These are phyloP conservation scores for Cercopithecus mona DNA, from an alignment of 2,113 vertebrate genomes.

Conservation along the genomic window DNA sequence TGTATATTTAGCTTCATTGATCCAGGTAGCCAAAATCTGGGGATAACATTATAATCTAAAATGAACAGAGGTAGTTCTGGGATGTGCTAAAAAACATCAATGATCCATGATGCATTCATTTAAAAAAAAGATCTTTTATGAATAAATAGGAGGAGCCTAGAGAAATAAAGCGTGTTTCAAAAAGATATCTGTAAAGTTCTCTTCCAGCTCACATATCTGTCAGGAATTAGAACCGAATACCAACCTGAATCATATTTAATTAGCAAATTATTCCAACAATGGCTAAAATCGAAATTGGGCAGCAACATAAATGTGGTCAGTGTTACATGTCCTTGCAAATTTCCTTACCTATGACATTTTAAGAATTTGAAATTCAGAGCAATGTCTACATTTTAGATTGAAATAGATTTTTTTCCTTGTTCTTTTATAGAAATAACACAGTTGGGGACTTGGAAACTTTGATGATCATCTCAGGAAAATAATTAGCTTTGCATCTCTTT, in stretches of 20 bases:
- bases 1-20: conserved; percentile 18
- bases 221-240: conserved; percentile 54
- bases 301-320: conserved; percentile 46
- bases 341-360: neutral
- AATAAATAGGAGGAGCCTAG: neutral
- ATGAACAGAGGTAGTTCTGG: neutral
- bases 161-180: neutral
- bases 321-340: neutral
- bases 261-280: conserved; percentile 13
- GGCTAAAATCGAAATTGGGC: conserved; percentile 26
- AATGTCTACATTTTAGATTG: conserved; percentile 56
- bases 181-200: neutral
- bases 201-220: neutral
- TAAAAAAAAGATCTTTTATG: neutral
- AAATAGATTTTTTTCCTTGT: conserved; percentile 36
- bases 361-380: conserved; percentile 68
- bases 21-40: neutral
- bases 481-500: conserved; percentile 37
- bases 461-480: conserved; percentile 45
- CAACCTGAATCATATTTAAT: conserved; percentile 64
- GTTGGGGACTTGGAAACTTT: conserved; percentile 59
- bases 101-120: neutral
- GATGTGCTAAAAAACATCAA: neutral
- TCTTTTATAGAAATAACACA: conserved; percentile 58
- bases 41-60: conserved; percentile 12